Conservation (phyloP, 1,140 invertebrate species). For the Brachionus paranguensis region DNA sequence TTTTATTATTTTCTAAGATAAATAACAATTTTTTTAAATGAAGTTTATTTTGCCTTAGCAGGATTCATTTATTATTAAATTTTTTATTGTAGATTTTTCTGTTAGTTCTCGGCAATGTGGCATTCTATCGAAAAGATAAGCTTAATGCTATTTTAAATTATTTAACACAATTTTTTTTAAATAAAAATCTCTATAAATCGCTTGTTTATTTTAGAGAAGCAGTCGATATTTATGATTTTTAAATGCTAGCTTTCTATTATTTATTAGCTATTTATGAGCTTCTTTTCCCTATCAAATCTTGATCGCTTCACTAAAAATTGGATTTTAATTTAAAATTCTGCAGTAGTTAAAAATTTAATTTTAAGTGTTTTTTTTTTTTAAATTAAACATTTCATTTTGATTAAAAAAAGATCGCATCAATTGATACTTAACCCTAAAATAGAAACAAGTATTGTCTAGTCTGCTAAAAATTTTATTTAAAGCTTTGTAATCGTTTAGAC, state of each 20-base stretch:
- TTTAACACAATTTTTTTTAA: not conserved
- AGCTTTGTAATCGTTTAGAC: not conserved
- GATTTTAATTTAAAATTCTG: not conserved
- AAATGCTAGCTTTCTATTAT: not conserved
- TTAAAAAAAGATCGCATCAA: not conserved
- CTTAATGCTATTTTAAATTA: not conserved
- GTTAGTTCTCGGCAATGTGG: not conserved
- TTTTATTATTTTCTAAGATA: conserved; percentile 20
- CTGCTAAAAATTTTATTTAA: not conserved
- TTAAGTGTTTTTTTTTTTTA: not conserved
- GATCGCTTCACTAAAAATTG: not conserved
- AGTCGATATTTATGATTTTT: not conserved
- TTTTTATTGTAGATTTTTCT: not conserved
- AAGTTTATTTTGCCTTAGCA: not conserved
- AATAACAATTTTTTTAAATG: conserved; percentile 10
- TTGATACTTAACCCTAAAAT: not conserved
- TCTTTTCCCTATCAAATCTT: not conserved
- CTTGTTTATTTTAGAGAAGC: not conserved
- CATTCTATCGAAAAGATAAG: not conserved
- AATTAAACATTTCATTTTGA: not conserved
- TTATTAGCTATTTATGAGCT: conserved; percentile 1
- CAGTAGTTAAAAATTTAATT: not conserved
- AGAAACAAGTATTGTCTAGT: not conserved
- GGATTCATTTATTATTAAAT: conserved; percentile 28
- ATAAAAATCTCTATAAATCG: not conserved